Base-by-base conservation (phyloP, 2,888 invertebrate species). In the Yponomeuta evonymella region DNA sequence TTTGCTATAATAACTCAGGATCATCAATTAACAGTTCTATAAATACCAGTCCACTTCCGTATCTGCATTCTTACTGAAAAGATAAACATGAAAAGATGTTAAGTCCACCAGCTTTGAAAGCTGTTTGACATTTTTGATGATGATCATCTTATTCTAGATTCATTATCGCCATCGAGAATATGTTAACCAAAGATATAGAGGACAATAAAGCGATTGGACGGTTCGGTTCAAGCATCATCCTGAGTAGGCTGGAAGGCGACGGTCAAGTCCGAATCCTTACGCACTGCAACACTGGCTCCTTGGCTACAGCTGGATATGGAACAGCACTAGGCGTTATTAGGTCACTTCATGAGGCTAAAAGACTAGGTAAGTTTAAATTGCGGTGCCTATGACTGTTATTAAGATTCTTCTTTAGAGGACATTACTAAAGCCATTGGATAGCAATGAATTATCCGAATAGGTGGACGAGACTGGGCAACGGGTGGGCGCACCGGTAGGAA, bases 211-310 rank as follows among this genome's bases (percentile, higher is more conserved):
- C 95, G 2, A 97, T 99, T 80, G 98, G 98, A 71, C 93, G 94
- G 76, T 94, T 94, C 89, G 99, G 99, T 66, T 97, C 97, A 71
- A 93, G 94, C 73, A 95, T 95, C 73, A 97, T 99, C 79, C 82
- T 97, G 70, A 92, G 90, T 68, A 88, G 85, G 71, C 83, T 88
- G 74, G 84, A 92, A 30, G 93, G 93, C n/a, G 94, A 95, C 75
- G 92, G 93, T 68, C 85, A 92, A 70, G 95, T 97, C 2, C 93
- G 95, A 74, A 93, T 99, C 71, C 90, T 99, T 70, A 99, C 99
- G 2, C 99, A 99, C 84, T 99, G 99, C 87, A 99, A 99, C 87
- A 99, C 99, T 1, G 99, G 99, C 1, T 98, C 98, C 3, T 93
- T 99, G 78, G 99, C 99, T 1, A 99, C 99, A 5, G 98, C 98